Evolutionary conservation across 1,140 invertebrate species (phyloP).

Genomic region (Colletes latitarsis): DNA sequence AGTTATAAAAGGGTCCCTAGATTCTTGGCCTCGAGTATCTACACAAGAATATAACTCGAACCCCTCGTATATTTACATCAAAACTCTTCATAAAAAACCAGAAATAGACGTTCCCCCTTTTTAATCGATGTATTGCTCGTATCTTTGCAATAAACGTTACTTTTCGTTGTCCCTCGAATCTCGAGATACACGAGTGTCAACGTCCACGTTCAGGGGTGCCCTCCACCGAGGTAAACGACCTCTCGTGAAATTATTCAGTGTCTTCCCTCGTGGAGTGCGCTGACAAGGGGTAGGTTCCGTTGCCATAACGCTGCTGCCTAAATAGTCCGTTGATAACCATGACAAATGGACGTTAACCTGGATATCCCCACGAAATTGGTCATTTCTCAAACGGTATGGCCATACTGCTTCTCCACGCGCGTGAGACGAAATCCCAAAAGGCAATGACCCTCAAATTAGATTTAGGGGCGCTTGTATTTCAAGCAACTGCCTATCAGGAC

Average conservation of each 20-base stretch:
- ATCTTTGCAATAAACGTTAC: not conserved
- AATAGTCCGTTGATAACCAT: not conserved
- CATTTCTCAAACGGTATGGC: not conserved
- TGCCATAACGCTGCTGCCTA: not conserved
- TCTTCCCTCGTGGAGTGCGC: not conserved
- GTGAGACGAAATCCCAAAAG: too few species aligned
- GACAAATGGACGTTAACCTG: not conserved
- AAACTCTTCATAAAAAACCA: too few species aligned
- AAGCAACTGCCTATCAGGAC: too few species aligned
- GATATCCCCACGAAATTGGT: slow-evolving; percentile 25
- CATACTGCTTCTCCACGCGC: not conserved
- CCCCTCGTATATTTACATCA: not conserved
- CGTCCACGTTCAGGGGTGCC: not conserved
- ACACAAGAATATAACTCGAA: too few species aligned
- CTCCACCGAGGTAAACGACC: not conserved
- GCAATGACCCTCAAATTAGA: too few species aligned
- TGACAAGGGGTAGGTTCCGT: not conserved
- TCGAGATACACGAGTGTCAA: not conserved
- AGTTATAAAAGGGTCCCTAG: too few species aligned
- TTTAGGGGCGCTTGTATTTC: too few species aligned
- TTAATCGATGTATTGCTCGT: not conserved
- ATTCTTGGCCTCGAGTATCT: too few species aligned
- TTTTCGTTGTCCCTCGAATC: not conserved
- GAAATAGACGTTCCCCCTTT: not conserved
- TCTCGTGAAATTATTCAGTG: slow-evolving; percentile 33